Evolutionary conservation across 2,113 vertebrate genomes (phyloP).

Genomic region (Laticauda colubrina): DNA sequence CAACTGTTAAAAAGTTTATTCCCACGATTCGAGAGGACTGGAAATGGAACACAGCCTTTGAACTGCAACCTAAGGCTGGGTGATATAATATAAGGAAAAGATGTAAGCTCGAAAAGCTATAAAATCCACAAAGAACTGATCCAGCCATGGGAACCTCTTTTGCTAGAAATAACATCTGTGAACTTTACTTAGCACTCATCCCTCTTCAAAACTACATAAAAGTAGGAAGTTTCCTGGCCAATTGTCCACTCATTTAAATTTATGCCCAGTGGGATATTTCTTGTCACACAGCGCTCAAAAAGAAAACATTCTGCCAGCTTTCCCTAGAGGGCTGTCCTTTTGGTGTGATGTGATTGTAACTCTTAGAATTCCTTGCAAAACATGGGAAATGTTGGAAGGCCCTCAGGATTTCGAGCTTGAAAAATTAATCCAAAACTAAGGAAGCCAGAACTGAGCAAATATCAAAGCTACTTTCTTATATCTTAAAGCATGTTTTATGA

Average conservation of each 20-base stretch:
- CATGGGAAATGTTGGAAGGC: background rate
- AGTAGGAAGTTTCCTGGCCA: background rate
- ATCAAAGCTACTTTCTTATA: background rate
- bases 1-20: background rate
- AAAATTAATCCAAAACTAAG: background rate
- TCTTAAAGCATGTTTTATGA: background rate
- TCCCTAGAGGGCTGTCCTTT: background rate
- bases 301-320: background rate
- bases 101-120: background rate
- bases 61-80: background rate
- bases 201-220: background rate
- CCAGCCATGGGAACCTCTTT: background rate
- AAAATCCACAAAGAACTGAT: background rate
- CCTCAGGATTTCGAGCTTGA: background rate
- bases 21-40: background rate
- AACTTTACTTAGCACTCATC: background rate
- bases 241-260: background rate
- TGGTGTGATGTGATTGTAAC: background rate
- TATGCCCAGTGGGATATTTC: background rate
- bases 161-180: background rate
- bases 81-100: background rate
- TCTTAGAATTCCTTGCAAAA: background rate
- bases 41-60: background rate
- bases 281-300: background rate
- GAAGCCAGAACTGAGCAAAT: background rate